Evolutionary conservation across 2,888 invertebrate species (phyloP).

Genomic region (Drosophila seclusa): DNA sequence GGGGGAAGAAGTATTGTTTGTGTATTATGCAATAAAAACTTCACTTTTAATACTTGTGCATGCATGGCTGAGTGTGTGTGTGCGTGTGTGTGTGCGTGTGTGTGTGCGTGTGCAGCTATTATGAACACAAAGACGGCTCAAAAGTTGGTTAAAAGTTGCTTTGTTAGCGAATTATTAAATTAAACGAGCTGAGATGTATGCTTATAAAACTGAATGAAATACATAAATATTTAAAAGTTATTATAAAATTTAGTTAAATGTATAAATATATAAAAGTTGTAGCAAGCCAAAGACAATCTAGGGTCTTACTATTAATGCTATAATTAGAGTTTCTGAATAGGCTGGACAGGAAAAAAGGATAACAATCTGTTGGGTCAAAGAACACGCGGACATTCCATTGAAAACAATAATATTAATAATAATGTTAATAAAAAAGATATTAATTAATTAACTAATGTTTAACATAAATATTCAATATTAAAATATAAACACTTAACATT

Average conservation of each 20-base stretch:
- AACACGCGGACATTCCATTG: not conserved
- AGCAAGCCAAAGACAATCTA: not conserved
- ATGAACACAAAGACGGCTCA: constrained; percentile 11
- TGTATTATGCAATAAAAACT: constrained; percentile 16
- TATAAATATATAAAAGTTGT: not conserved
- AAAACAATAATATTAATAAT: not conserved
- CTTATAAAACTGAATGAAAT: not conserved
- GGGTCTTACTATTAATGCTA: not conserved
- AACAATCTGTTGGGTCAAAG: not conserved
- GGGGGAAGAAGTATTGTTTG: not conserved
- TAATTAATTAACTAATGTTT: not conserved
- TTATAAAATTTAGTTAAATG: no score
- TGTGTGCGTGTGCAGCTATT: not conserved
- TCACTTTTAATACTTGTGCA: constrained; percentile 23
- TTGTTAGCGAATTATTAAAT: constrained; percentile 37
- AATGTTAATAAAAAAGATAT: not conserved
- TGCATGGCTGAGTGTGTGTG: not conserved
- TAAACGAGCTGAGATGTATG: constrained; percentile 6
- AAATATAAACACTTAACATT: not conserved
- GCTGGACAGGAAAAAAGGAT: not conserved
- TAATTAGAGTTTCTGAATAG: not conserved
- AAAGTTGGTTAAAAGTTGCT: constrained; percentile 31
- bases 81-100: not conserved
- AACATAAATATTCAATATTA: not conserved
- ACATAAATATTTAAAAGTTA: not conserved